phyloP scores from a whole-genome alignment of 2,888 invertebrate genomes.

The Agrenia bidenticulata region DNA sequence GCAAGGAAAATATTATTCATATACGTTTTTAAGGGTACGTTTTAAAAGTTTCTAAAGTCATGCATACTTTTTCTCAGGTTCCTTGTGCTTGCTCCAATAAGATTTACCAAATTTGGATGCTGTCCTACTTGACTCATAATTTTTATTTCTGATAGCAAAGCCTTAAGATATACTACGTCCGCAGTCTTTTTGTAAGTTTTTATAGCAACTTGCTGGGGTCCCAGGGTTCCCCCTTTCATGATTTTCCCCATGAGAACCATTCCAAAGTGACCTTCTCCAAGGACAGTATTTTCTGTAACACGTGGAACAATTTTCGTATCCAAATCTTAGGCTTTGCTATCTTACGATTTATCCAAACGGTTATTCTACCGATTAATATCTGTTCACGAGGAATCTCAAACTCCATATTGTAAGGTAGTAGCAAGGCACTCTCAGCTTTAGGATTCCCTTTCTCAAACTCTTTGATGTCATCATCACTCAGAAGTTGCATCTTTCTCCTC shows the following conservation, averaged over 20 bases:
- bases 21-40: too few species aligned
- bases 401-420: conserved; percentile 4
- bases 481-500: conserved; percentile 1
- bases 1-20: too few species aligned
- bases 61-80: background rate
- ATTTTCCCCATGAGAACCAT: background rate
- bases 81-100: conserved; percentile 2
- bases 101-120: conserved; percentile 4
- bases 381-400: conserved; percentile 6
- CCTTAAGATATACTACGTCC: background rate
- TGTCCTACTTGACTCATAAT: background rate
- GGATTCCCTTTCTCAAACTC: conserved; percentile 6
- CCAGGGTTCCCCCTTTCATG: background rate
- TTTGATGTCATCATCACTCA: conserved; percentile 11
- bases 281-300: conserved; percentile 2
- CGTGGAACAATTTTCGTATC: too few species aligned
- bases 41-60: too few species aligned
- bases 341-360: too few species aligned
- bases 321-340: too few species aligned
- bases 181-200: background rate
- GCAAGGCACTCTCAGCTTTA: conserved; percentile 6
- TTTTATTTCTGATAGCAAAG: conserved; percentile 6
- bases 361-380: background rate
- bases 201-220: background rate
- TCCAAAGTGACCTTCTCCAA: conserved; percentile 14